A percentile compares a stretch with the other conserved stretches of the same genome.
phyloP scores from a whole-genome alignment of 2,113 vertebrate species.

The Engraulis encrasicolus region DNA sequence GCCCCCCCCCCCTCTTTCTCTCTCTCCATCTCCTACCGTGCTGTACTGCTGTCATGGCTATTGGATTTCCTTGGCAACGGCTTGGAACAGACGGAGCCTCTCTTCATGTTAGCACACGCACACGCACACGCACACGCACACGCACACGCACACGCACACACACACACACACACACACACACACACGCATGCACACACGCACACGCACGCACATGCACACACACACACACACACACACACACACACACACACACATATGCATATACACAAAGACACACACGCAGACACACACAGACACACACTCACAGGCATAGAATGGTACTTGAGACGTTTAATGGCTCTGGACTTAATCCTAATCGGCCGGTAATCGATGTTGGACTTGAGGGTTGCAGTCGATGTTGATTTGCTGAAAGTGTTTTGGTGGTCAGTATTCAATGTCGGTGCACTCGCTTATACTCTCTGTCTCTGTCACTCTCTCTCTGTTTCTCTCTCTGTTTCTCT shows the following conservation, averaged over 20 bases:
- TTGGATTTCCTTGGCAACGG: conserved; percentile 49
- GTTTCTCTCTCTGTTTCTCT: too few species aligned
- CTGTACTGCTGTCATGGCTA: conserved; percentile 34
- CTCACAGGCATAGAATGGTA: neutral
- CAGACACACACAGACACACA: conserved; percentile 9
- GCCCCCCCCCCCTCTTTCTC: neutral
- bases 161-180: neutral
- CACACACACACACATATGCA: neutral
- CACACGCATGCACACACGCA: neutral
- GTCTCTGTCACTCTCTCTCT: too few species aligned
- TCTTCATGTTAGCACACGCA: conserved; percentile 24
- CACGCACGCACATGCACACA: too few species aligned
- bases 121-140: neutral
- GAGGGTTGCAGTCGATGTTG: too few species aligned
- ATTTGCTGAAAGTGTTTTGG: neutral
- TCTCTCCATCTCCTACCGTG: conserved; percentile 10
- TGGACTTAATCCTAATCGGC: too few species aligned
- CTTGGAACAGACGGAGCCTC: conserved; percentile 32
- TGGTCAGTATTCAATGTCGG: too few species aligned
- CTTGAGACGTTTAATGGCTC: neutral
- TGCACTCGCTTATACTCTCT: too few species aligned
- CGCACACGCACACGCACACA: too few species aligned
- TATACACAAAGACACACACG: neutral
- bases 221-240: neutral
- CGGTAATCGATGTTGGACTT: too few species aligned